Base-by-base conservation (phyloP, 1,140 invertebrate species). In the Aphis craccivora region DNA sequence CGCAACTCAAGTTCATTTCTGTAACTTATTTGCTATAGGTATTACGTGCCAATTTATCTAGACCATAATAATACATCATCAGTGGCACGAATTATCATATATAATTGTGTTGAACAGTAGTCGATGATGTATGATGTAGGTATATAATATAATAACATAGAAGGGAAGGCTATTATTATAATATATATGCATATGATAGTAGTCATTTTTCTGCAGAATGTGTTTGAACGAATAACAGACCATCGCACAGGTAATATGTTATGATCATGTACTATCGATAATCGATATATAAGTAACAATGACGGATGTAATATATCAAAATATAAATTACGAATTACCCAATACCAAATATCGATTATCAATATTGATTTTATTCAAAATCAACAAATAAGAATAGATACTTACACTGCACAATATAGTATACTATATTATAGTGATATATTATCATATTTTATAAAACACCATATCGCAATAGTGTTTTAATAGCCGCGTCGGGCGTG, bases 71-170 rank as follows among this genome's bases (percentile, higher is more conserved):
- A 30, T 37, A 40, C 88, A 55, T 76, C 51, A 53, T 48, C 37
- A 48, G 30, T 87, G 4, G 45, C 86, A 48, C 86, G 51, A 90
- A 90, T 90, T 90, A 90, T 55, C 88, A 60, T 90, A 90, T 25
- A 55, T 90, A 90, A 55, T 90, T 60, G 88, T 90, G 37, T 20
- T 23, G 25, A 37, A 55, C 51, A 30, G 88, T 30, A 37, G n/a
- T 55, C 11, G 2, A 88, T 53, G 9, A 43, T 22, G 22, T 48
- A 87, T 87, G 9, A 48, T 87, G 40, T n/a, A n/a, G 25, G 45
- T 45, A 51, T 18, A 20, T n/a, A 30, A n/a, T 14, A 67, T 67
- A 76, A 76, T 76, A 14, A 76, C n/a, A 76, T 76, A 76, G 60
- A 76, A 76, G 88, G 22, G 88, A 55, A 90, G 20, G 35, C 20